These are phyloP conservation scores for Capromys pilorides DNA, from an alignment of 2,797 vertebrate genomes.

Conservation along the genomic window DNA sequence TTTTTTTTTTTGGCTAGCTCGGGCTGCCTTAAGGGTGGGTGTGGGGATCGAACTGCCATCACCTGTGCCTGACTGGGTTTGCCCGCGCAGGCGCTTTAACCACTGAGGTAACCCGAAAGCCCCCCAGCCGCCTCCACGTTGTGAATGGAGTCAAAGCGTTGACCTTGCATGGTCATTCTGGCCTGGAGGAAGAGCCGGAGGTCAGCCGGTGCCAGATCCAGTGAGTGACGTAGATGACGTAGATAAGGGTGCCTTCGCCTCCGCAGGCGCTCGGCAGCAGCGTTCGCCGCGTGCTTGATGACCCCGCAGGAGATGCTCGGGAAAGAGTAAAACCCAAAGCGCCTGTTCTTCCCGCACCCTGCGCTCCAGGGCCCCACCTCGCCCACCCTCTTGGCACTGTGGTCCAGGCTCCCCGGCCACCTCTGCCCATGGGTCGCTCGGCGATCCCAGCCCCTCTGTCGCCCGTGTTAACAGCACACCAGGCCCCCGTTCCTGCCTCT, in stretches of 20 bases:
- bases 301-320: background rate
- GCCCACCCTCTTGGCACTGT: background rate
- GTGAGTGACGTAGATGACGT: no score
- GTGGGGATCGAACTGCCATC: no score
- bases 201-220: background rate
- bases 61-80: no score
- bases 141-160: no score
- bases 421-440: background rate
- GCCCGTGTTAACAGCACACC: background rate
- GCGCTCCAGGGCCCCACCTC: no score
- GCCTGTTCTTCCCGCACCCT: background rate
- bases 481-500: no score
- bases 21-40: no score
- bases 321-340: background rate
- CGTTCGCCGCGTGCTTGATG: background rate
- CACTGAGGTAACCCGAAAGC: no score
- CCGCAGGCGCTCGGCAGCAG: rapidly evolving
- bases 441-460: background rate
- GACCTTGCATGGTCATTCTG: background rate
- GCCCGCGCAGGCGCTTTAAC: no score
- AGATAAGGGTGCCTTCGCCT: background rate
- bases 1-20: no score
- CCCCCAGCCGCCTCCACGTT: background rate
- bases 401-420: background rate
- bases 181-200: background rate